A percentile compares a stretch with the other conserved stretches of the same genome.
Conservation (phyloP, 2,797 vertebrate genomes). For the Syncerus caffer region DNA sequence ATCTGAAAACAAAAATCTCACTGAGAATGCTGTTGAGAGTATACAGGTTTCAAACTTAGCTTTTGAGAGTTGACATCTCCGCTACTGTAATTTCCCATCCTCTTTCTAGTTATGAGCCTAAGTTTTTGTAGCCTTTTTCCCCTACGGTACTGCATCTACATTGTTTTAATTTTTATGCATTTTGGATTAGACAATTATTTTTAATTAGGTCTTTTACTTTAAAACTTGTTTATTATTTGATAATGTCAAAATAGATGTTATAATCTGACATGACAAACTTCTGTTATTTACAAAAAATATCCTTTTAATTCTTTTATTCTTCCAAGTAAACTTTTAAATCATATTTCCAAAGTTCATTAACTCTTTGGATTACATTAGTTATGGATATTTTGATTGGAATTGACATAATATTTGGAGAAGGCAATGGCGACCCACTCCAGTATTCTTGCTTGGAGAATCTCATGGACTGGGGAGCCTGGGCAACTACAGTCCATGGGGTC, state of each 20-base stretch:
- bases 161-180: background rate
- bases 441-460: background rate
- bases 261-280: background rate
- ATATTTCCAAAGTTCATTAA: background rate
- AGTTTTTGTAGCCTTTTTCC: background rate
- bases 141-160: background rate
- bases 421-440: background rate
- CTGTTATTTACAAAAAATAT: background rate
- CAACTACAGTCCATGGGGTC: background rate
- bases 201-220: background rate
- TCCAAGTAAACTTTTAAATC: background rate
- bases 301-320: background rate
- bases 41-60: background rate
- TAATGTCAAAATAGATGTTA: background rate
- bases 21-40: background rate
- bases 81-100: background rate
- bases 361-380: background rate
- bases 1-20: background rate
- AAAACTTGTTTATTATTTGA: background rate
- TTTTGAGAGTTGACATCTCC: background rate
- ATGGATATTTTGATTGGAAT: background rate
- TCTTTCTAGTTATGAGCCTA: background rate
- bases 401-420: background rate
- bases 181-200: background rate
- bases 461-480: background rate